phyloP scores from a whole-genome alignment of 2,113 vertebrate species.

The Propithecus coquereli region DNA sequence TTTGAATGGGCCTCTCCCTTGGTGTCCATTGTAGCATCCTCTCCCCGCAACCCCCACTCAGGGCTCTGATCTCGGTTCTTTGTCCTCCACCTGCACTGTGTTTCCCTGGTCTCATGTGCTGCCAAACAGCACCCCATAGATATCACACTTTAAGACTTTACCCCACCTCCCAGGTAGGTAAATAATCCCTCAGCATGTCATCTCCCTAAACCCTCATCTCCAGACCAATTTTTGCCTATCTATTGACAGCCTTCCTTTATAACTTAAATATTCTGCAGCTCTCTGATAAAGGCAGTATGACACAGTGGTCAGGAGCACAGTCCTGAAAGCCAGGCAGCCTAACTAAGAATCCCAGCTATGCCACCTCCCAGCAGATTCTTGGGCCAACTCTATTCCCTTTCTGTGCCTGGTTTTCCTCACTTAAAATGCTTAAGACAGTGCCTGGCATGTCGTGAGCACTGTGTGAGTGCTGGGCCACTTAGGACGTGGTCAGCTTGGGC shows the following conservation, averaged over 20 bases:
- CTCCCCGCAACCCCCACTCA: rapidly evolving
- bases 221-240: not conserved
- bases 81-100: no score
- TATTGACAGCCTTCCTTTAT: not conserved
- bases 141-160: not conserved
- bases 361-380: not conserved
- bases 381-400: not conserved
- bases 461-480: not conserved
- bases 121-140: not conserved
- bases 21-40: rapidly evolving
- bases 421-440: not conserved
- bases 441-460: not conserved
- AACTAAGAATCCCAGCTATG: not conserved
- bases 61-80: not conserved
- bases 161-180: not conserved
- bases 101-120: rapidly evolving
- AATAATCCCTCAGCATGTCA: not conserved
- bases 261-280: not conserved
- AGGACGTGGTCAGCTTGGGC: not conserved
- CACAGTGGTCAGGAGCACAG: not conserved
- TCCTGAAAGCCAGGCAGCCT: not conserved
- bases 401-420: not conserved
- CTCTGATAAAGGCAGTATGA: not conserved
- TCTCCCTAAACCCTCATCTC: not conserved
- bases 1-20: not conserved